Conservation (phyloP, 2,888 invertebrate genomes). For the Eristalis tenax region DNA sequence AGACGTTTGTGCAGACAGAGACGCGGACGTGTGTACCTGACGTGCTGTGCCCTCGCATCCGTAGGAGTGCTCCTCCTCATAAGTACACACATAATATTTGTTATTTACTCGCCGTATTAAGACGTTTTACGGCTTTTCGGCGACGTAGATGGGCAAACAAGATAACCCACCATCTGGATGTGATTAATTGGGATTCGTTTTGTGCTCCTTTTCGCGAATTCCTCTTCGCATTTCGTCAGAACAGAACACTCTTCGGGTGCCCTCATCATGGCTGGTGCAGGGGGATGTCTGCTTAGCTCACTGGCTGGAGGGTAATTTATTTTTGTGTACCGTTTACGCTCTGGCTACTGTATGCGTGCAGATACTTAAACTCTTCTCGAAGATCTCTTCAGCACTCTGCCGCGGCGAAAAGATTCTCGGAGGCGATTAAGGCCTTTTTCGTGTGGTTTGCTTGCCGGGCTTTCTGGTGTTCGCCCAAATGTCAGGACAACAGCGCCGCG, state of each 20-base stretch:
- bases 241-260: neutral
- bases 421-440: slow-evolving; percentile 41
- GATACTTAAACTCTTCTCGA: slow-evolving; percentile 51
- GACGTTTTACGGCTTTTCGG: slow-evolving; percentile 70
- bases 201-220: slow-evolving; percentile 32
- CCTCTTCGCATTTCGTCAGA: neutral
- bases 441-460: neutral
- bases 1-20: neutral
- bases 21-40: neutral
- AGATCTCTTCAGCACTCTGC: slow-evolving; percentile 26
- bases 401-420: slow-evolving; percentile 23
- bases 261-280: neutral
- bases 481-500: slow-evolving; percentile 15
- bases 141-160: slow-evolving; percentile 72
- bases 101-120: slow-evolving; percentile 68
- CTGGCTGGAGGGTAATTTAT: slow-evolving; percentile 51
- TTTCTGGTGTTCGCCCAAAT: slow-evolving; percentile 20
- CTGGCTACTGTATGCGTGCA: slow-evolving; percentile 61
- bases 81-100: slow-evolving; percentile 70
- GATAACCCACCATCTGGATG: slow-evolving; percentile 71
- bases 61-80: slow-evolving; percentile 7
- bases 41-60: neutral
- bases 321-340: slow-evolving; percentile 68
- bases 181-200: slow-evolving; percentile 67
- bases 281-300: neutral